Evolutionary conservation across 2,888 invertebrate species (phyloP).

Genomic region (Iselma pallidipennis): DNA sequence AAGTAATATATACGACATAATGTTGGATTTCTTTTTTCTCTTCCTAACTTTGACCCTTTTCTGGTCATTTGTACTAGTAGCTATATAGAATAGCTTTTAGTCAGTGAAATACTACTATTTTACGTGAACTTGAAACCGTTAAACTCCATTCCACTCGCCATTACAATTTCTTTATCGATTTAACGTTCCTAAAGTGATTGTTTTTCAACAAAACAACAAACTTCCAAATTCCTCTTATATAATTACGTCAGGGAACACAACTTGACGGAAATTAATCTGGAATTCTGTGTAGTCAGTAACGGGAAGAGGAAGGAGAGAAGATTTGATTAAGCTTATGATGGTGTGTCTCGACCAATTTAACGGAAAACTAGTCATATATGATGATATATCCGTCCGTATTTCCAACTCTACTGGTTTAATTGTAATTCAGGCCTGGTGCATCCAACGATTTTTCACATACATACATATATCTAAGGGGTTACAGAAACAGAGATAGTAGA

Average conservation of each 20-base stretch:
- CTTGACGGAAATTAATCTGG: not conserved
- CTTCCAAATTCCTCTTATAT: not conserved
- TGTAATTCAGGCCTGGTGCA: not conserved
- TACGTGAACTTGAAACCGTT: constrained; percentile 46
- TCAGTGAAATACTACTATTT: constrained; percentile 48
- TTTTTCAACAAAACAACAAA: not conserved
- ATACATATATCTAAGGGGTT: not conserved
- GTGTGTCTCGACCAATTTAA: not conserved
- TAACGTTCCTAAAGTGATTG: constrained; percentile 41
- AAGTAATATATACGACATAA: constrained; percentile 45
- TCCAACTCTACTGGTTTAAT: not conserved
- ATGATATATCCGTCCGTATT: not conserved
- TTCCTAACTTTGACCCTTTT: constrained; percentile 41
- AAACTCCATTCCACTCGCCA: constrained; percentile 32
- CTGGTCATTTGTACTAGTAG: constrained; percentile 45
- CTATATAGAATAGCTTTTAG: constrained; percentile 47
- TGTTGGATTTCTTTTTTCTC: constrained; percentile 41
- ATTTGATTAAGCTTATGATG: not conserved
- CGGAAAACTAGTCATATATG: not conserved
- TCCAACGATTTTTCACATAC: not conserved
- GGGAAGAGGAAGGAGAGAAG: not conserved
- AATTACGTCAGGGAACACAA: not conserved
- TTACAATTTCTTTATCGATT: constrained; percentile 47
- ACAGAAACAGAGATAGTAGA: not conserved
- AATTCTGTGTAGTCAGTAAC: too few relatives aligned